Evolutionary conservation across 1,140 invertebrate species (phyloP).

Genomic region (Drosophila micromelanica): DNA sequence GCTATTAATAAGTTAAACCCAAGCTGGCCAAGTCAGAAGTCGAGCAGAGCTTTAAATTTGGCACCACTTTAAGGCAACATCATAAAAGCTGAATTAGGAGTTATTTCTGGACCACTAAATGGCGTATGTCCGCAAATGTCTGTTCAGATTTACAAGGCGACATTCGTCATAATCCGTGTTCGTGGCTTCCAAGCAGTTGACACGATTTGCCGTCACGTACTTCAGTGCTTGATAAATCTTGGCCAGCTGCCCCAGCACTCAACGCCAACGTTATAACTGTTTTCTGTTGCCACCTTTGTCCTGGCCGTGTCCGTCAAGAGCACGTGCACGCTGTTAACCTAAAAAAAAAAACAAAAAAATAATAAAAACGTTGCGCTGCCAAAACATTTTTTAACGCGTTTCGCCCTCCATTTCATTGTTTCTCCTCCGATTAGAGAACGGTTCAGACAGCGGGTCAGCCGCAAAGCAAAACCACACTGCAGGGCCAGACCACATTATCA

Average conservation of each 20-base stretch:
- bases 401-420: neutral
- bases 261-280: slow-evolving; percentile 41
- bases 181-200: slow-evolving; percentile 52
- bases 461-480: slow-evolving; percentile 59
- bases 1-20: slow-evolving; percentile 14
- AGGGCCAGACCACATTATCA: slow-evolving; percentile 67
- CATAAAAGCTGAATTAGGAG: slow-evolving; percentile 68
- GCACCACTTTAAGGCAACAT: slow-evolving; percentile 33
- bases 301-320: slow-evolving; percentile 15
- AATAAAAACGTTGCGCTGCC: slow-evolving; percentile 39
- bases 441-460: slow-evolving; percentile 63
- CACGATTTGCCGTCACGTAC: slow-evolving; percentile 76
- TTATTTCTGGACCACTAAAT: slow-evolving; percentile 32
- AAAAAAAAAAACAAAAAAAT: slow-evolving; percentile 37
- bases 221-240: slow-evolving; percentile 72
- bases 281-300: slow-evolving; percentile 56
- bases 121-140: slow-evolving; percentile 33
- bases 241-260: slow-evolving; percentile 51
- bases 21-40: no score
- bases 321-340: slow-evolving; percentile 77
- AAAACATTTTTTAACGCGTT: slow-evolving; percentile 65
- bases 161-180: slow-evolving; percentile 75
- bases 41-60: no score
- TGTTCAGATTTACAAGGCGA: slow-evolving; percentile 64
- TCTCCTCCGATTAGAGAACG: slow-evolving; percentile 22